These are phyloP conservation scores for Dryobates pubescens DNA, from an alignment of 2,797 vertebrate genomes.

Conservation along the genomic window DNA sequence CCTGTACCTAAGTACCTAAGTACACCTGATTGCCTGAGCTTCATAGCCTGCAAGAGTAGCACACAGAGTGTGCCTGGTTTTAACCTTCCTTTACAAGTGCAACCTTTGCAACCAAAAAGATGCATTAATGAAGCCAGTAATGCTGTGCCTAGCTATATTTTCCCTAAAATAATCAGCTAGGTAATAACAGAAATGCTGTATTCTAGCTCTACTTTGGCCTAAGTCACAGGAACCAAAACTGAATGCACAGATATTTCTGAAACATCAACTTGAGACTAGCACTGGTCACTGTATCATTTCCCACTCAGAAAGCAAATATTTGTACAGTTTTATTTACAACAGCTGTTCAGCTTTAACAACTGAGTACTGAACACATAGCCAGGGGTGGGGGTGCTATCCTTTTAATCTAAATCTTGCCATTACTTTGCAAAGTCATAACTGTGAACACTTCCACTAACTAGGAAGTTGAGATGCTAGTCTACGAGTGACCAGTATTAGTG, in stretches of 20 bases:
- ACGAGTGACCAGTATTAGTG: background rate
- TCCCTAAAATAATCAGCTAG: background rate
- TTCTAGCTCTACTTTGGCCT: background rate
- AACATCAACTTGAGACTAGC: background rate
- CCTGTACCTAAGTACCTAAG: too few relatives aligned
- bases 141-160: background rate
- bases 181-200: background rate
- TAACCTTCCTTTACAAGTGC: background rate
- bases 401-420: background rate
- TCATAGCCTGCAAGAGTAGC: background rate
- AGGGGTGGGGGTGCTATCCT: background rate
- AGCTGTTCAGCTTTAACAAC: background rate
- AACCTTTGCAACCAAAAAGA: background rate
- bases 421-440: background rate
- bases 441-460: background rate
- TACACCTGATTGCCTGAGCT: background rate
- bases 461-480: background rate
- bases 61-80: background rate
- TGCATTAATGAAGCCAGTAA: background rate
- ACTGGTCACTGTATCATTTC: background rate
- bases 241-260: background rate
- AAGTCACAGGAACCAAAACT: background rate
- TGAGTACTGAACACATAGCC: background rate
- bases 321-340: background rate
- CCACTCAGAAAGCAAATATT: background rate